Evolutionary conservation across 30 jellyfish, hydroid and myxozoan genomes (phyloP), one percentile per base, ranked within the genome.

Genomic region (Aurelia aurita): DNA sequence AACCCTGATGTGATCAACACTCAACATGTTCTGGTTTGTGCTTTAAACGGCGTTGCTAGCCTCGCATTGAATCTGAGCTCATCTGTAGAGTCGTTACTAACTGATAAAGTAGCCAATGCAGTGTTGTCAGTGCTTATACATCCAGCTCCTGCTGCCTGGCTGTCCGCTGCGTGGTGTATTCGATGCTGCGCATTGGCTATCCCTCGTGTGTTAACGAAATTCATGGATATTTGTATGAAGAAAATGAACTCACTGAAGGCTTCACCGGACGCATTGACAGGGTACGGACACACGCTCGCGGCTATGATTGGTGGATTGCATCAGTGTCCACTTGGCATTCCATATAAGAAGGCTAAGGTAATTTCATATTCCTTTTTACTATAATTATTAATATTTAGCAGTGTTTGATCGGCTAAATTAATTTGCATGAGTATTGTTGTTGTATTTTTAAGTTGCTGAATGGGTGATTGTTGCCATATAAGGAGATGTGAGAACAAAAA

Each of bases 141-240:
- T 65, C 99, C 97, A 27, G 96, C 97, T 54, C 99, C 99, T 2
- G 99, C 99, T 61, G 97, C 96, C 4, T 88, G 97, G 96, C 93
- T 94, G 79, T 84, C 99, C 28, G 99, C 97, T 77, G 99, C 99
- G 18, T 94, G 99, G 99, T 94, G 97, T 70, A 84, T 94, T 77
- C 85, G 99, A 59, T 84, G 96, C 69, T 94, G 97, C 74, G 87
- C 97, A 29, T 71, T 85, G n/a, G 99, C 99, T 3, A 61, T 89
- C 10, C 97, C 99, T 18, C 91, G 98, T 14, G 71, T 76, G 70
- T 29, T 89, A 81, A 89, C 96, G 5, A 63, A 66, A 35, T 78
- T 94, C 58, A 84, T 94, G 54, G 97, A 88, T 67, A 71, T 46
- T 2, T 94, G 99, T 63, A 58, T 89, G 60, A 80, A 84, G 84